phyloP scores from a whole-genome alignment of 2,113 vertebrate species.

The Rhinopomastus cyanomelas region DNA sequence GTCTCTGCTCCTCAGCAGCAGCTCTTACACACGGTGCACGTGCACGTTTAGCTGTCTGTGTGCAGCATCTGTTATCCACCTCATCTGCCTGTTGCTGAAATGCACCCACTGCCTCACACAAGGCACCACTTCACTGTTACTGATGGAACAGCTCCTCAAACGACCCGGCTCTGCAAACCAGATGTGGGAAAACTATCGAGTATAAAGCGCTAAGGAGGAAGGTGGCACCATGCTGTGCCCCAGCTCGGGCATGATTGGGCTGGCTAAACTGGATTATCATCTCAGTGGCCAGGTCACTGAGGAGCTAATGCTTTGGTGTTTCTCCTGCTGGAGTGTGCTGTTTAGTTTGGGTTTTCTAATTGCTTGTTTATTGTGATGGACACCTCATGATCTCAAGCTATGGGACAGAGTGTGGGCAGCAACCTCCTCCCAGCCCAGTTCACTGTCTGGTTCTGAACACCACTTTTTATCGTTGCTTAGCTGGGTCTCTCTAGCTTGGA shows the following conservation, averaged over 20 bases:
- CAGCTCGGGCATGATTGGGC: neutral
- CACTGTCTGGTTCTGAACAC: neutral
- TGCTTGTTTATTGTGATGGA: neutral
- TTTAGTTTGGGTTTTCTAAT: neutral
- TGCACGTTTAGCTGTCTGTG: neutral
- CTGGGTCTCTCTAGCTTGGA: too few species aligned
- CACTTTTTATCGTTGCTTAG: neutral
- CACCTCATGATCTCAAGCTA: neutral
- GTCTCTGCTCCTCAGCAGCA: neutral
- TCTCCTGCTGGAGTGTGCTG: neutral
- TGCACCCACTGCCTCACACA: neutral
- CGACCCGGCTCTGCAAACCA: neutral
- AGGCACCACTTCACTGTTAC: neutral
- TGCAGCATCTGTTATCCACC: neutral
- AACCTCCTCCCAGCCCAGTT: neutral
- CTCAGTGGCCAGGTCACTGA: neutral
- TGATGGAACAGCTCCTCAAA: neutral
- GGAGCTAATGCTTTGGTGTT: neutral
- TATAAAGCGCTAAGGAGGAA: neutral
- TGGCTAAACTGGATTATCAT: neutral
- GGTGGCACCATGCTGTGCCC: neutral
- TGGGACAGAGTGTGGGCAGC: neutral
- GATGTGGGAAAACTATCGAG: neutral
- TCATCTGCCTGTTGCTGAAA: neutral
- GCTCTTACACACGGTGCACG: neutral